Evolutionary conservation across 2,888 invertebrate species (phyloP).

Genomic region (Sericinus montela): DNA sequence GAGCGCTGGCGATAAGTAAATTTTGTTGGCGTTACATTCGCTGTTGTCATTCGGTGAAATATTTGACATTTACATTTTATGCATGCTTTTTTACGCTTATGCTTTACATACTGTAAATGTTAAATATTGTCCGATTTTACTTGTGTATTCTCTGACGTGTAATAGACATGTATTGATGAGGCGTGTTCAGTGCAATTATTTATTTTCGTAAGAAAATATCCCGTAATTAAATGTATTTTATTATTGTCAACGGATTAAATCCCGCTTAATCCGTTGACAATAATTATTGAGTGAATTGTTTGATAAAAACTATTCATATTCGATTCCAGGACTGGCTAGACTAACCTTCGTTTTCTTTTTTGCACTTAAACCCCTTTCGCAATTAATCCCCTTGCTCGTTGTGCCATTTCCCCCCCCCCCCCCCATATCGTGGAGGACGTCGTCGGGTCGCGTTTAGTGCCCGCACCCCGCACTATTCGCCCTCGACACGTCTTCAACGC

Average conservation of each 20-base stretch:
- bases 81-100: not conserved
- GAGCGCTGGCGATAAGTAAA: too few relatives aligned
- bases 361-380: slow-evolving; percentile 37
- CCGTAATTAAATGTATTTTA: too few relatives aligned
- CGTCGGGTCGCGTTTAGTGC: slow-evolving; percentile 43
- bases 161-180: too few relatives aligned
- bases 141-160: too few relatives aligned
- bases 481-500: slow-evolving; percentile 46
- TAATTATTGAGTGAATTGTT: too few relatives aligned
- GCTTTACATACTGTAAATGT: not conserved
- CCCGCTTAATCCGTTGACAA: too few relatives aligned
- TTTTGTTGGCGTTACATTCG: too few relatives aligned
- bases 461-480: slow-evolving; percentile 60
- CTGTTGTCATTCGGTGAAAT: too few relatives aligned
- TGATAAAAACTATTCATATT: not conserved
- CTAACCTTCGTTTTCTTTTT: slow-evolving; percentile 49
- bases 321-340: slow-evolving; percentile 72
- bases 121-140: too few relatives aligned
- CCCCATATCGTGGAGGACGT: slow-evolving; percentile 42
- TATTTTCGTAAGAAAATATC: too few relatives aligned
- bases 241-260: too few relatives aligned
- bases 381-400: slow-evolving; percentile 64
- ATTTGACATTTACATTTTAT: not conserved
- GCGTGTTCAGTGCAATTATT: too few relatives aligned
- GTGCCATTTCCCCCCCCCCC: slow-evolving; percentile 65